A percentile compares a stretch with the other conserved stretches of the same genome.
Conservation (phyloP, 2,888 invertebrate species). For the Drosophila merina region DNA sequence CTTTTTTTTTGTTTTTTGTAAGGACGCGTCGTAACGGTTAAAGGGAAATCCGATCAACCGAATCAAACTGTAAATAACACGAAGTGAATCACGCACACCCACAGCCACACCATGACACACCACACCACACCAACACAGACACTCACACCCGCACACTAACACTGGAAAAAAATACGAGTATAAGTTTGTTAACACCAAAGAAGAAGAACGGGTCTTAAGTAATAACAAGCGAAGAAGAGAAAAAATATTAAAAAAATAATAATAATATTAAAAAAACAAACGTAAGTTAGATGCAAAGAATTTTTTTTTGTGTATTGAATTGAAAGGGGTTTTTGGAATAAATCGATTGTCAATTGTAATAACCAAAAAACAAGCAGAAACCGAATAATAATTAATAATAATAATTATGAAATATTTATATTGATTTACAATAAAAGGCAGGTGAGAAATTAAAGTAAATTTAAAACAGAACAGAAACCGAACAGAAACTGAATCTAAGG, state of each 20-base stretch:
- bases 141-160: conserved; percentile 24
- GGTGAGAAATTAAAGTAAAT: conserved; percentile 9
- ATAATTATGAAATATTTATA: conserved; percentile 26
- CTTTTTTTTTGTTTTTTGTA: conserved; percentile 39
- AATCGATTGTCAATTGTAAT: conserved; percentile 64
- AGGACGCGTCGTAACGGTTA: conserved; percentile 22
- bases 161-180: conserved; percentile 18
- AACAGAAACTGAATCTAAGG: no score
- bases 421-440: conserved; percentile 21
- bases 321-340: conserved; percentile 29
- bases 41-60: conserved; percentile 14
- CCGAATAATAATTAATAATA: conserved; percentile 16
- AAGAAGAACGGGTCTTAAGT: conserved; percentile 62
- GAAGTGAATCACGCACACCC: conserved; percentile 44
- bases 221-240: conserved; percentile 29
- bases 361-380: conserved; percentile 16
- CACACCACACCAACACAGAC: conserved; percentile 11
- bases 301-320: conserved; percentile 51
- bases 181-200: conserved; percentile 65
- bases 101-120: conserved; percentile 6
- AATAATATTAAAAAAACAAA: not conserved
- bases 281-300: conserved; percentile 45
- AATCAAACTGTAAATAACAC: conserved; percentile 60
- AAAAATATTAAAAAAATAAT: not conserved
- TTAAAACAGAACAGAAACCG: not conserved